Evolutionary conservation across 2,113 vertebrate genomes (phyloP), one percentile per base, ranked within the genome.

Genomic region (Corythornis madagascariensis): DNA sequence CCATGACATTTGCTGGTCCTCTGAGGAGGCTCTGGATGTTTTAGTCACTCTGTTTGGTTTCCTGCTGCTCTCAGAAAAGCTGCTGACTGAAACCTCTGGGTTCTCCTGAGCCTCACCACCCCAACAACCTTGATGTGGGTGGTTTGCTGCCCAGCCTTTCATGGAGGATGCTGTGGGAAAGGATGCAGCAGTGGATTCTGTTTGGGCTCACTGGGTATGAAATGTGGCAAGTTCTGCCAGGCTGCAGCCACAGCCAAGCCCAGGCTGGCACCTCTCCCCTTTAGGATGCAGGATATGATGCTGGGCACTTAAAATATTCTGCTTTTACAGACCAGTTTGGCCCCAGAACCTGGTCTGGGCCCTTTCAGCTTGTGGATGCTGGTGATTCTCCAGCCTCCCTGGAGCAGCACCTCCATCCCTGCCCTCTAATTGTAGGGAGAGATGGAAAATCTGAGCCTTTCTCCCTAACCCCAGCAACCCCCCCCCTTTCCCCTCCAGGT

Each of bases 401-500:
- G 26, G 28, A 10, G 17, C 80, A 86, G 50, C 26, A 59, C 16
- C 57, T 75, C 61, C n/a, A 10, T 50, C 26, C 31, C 26, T 26
- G 22, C 66, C 73, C 15, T 55, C 3, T 4, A 9, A 13, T 73
- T 55, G 50, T 16, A 22, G 24, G 42, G 24, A 11, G 33, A 50
- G 26, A 43, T 35, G 5, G 11, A 7, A 20, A 60, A 57, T 11
- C 15, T 3, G 33, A 20, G 42, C 22, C 3, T 74, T 88, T 33
- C 3, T 21, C 40, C 1, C 35, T 16, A 40, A 31, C 10, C 67
- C 10, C 31, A 38, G 20, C 1, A 2, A 25, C 1, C 38, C 11
- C 38, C 38, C 38, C 38, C 3, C 0, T 65, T 56, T 90, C 35
- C 53, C 91, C 56, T 55, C 4, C 95, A 99, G 99, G 99, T 99